These are phyloP conservation scores for Zingel zingel DNA, from an alignment of 2,113 vertebrate genomes.

Conservation along the genomic window DNA sequence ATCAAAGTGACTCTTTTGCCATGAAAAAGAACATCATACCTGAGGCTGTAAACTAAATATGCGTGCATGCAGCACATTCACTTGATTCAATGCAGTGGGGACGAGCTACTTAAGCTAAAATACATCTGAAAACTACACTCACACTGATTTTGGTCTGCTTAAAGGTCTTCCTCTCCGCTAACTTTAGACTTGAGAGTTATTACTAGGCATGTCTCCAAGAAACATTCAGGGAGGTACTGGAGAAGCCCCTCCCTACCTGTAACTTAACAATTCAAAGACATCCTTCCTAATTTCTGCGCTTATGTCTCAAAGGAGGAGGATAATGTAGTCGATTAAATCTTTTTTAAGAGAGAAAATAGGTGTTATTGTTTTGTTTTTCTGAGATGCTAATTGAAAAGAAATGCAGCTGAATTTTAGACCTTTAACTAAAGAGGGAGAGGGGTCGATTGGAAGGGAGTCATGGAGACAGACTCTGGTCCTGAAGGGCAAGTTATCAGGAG, in stretches of 20 bases:
- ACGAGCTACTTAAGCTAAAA: conserved; percentile 28
- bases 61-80: conserved; percentile 8
- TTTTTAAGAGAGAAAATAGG: conserved; percentile 51
- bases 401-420: conserved; percentile 26
- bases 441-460: conserved; percentile 20
- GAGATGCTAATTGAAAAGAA: conserved; percentile 63
- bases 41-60: conserved; percentile 13
- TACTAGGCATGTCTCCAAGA: conserved; percentile 18
- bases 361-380: conserved; percentile 52
- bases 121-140: conserved; percentile 23
- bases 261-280: conserved; percentile 56
- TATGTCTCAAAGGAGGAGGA: conserved; percentile 20
- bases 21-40: neutral
- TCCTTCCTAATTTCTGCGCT: conserved; percentile 15
- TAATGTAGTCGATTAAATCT: conserved; percentile 12
- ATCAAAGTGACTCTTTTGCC: conserved; percentile 3
- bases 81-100: conserved; percentile 14
- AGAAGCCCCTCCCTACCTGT: conserved; percentile 3
- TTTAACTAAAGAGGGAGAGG: conserved; percentile 1
- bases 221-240: conserved; percentile 6
- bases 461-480: conserved; percentile 16
- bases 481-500: conserved; percentile 49
- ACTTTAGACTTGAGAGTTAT: conserved; percentile 26
- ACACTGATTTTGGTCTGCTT: conserved; percentile 34
- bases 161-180: neutral